Evolutionary conservation across 1,140 invertebrate genomes (phyloP).

Genomic region (Aleiodes sp.): DNA sequence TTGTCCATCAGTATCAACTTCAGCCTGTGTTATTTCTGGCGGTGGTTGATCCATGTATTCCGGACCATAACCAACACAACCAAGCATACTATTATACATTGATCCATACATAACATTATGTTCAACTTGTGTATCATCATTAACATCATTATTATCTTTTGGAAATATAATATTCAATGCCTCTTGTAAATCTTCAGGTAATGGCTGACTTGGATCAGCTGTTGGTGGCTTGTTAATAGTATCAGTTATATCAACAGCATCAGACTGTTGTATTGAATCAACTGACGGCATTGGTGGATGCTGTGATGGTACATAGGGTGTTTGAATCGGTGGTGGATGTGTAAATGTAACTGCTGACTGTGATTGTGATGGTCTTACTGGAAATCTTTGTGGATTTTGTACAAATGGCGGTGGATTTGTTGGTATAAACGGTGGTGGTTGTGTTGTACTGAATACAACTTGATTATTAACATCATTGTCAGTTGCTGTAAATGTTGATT

Average conservation of each 20-base stretch:
- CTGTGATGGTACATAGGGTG: conserved; percentile 53
- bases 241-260: conserved; percentile 42
- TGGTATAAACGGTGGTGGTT: conserved; percentile 53
- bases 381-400: conserved; percentile 11
- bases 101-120: conserved; percentile 60
- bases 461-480: conserved; percentile 29
- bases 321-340: conserved; percentile 29
- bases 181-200: conserved; percentile 75
- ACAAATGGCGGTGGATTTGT: conserved; percentile 36
- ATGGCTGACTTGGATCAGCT: conserved; percentile 50
- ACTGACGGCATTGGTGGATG: conserved; percentile 41
- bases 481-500: conserved; percentile 11
- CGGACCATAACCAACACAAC: conserved; percentile 59
- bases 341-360: not conserved
- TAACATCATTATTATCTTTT: conserved; percentile 38
- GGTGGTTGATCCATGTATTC: conserved; percentile 65
- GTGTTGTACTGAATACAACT: conserved; percentile 42
- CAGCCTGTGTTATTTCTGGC: conserved; percentile 61
- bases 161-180: conserved; percentile 79
- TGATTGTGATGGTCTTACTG: conserved; percentile 15
- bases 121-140: conserved; percentile 44
- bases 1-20: conserved; percentile 56
- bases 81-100: conserved; percentile 62
- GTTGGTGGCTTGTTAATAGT: conserved; percentile 51
- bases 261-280: conserved; percentile 27